Evolutionary conservation across 1,140 invertebrate genomes (phyloP).

Genomic region (Macrotrachela quadricornifera): DNA sequence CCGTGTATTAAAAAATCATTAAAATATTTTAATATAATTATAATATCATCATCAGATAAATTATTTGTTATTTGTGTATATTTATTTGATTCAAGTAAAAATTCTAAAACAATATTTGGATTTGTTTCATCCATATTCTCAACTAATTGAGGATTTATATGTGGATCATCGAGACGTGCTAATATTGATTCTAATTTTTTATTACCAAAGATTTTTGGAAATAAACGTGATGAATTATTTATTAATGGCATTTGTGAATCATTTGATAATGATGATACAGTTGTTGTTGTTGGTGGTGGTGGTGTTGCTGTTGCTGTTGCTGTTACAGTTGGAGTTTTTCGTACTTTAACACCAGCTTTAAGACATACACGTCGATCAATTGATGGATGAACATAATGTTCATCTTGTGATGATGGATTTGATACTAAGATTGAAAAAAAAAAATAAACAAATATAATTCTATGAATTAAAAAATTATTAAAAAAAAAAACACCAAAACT

Average conservation of each 20-base stretch:
- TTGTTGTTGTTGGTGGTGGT: too few species aligned
- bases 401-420: too few species aligned
- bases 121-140: background rate
- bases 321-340: background rate
- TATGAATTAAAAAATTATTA: too few species aligned
- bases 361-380: constrained; percentile 3
- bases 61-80: background rate
- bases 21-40: constrained; percentile 5
- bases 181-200: constrained; percentile 1
- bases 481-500: too few species aligned
- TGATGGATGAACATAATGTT: background rate
- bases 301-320: background rate
- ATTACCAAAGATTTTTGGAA: constrained; percentile 3
- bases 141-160: background rate
- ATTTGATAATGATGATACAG: too few species aligned
- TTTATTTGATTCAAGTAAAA: background rate
- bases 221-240: background rate
- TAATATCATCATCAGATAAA: constrained; percentile 3
- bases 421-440: too few species aligned
- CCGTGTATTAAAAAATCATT: constrained; percentile 3
- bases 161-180: background rate
- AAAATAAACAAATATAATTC: too few species aligned
- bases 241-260: too few species aligned
- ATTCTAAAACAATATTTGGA: constrained; percentile 2
- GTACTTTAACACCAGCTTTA: background rate